Evolutionary conservation across 2,888 invertebrate species (phyloP).

Genomic region (Ommatoiulus sabulosus): DNA sequence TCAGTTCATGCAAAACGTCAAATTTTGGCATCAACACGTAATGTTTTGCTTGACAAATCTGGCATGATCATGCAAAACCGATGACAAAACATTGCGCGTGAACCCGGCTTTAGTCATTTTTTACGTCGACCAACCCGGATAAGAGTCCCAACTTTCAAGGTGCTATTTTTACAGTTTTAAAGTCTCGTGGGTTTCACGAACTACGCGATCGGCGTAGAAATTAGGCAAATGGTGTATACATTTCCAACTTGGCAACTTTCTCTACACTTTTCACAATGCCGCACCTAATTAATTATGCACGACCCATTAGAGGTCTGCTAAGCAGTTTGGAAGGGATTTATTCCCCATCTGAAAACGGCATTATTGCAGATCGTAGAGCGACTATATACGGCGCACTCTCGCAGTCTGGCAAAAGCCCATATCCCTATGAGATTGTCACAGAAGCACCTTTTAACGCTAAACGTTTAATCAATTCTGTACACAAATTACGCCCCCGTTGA

Average conservation of each 20-base stretch:
- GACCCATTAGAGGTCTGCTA: slow-evolving; percentile 15
- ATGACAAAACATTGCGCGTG: no score
- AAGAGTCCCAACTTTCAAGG: background rate
- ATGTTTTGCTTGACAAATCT: no score
- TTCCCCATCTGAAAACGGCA: slow-evolving; percentile 7
- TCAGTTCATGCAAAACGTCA: no score
- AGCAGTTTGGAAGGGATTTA: slow-evolving; percentile 28
- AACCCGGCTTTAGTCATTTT: background rate
- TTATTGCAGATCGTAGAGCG: background rate
- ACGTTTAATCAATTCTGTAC: slow-evolving; percentile 15
- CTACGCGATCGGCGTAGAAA: background rate
- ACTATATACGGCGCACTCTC: background rate
- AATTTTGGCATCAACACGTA: no score
- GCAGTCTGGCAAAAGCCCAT: background rate
- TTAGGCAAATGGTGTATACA: background rate
- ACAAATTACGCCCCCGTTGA: slow-evolving; percentile 34
- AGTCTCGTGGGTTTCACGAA: background rate
- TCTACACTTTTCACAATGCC: background rate
- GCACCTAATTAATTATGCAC: slow-evolving; percentile 27
- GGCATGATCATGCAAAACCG: no score
- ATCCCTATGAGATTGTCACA: slow-evolving; percentile 9
- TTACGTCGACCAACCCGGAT: background rate
- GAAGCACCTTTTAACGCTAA: slow-evolving; percentile 34
- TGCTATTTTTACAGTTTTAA: background rate
- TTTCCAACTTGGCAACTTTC: background rate